phyloP scores from a whole-genome alignment of 2,113 vertebrate species.

The Notiomystis cincta region DNA sequence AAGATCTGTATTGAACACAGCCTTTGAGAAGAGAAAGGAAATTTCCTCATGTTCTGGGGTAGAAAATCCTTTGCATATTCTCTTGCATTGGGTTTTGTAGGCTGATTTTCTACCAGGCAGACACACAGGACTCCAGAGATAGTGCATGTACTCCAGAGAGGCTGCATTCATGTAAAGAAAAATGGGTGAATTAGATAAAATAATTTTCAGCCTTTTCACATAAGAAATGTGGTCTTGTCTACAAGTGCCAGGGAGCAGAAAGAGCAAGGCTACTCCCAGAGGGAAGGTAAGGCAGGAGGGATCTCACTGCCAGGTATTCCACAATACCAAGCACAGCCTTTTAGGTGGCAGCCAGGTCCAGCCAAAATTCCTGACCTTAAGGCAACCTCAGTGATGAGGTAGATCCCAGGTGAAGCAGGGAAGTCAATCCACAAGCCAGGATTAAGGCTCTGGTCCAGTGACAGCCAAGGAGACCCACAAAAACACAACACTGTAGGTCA shows the following conservation, averaged over 20 bases:
- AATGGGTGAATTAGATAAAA: neutral
- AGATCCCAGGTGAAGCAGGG: too few species aligned
- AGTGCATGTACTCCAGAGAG: neutral
- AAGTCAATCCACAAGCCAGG: too few species aligned
- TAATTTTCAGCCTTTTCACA: neutral
- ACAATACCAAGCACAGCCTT: too few species aligned
- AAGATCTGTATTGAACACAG: neutral
- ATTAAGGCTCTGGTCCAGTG: too few species aligned
- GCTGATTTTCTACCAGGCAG: neutral
- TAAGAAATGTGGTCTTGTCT: neutral
- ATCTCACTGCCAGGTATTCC: too few species aligned
- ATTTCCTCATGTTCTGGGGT: neutral
- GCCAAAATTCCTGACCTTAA: too few species aligned
- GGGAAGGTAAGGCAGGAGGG: too few species aligned
- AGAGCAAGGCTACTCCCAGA: too few species aligned
- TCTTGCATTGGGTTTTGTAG: neutral
- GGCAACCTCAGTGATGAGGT: too few species aligned
- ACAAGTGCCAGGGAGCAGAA: neutral
- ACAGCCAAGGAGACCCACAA: too few species aligned
- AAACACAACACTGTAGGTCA: too few species aligned
- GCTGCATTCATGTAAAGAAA: neutral
- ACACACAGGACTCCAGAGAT: neutral
- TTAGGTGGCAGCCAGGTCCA: too few species aligned
- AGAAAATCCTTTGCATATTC: neutral
- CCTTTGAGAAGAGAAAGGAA: neutral